Evolutionary conservation across 1,140 invertebrate species (phyloP).

Genomic region (Drosophila murphyi): DNA sequence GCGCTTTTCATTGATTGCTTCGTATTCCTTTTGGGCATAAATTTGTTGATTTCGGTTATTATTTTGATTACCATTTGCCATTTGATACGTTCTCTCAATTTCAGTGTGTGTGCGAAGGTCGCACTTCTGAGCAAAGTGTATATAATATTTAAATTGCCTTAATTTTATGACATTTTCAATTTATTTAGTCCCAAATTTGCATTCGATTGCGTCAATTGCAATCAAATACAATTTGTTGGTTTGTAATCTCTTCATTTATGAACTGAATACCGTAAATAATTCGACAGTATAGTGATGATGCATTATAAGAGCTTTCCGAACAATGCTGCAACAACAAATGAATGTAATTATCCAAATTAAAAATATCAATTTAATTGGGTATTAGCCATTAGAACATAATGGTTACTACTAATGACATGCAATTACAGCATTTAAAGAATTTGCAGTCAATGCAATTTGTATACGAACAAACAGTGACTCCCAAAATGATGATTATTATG

Average conservation of each 20-base stretch:
- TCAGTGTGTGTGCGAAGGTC: no score
- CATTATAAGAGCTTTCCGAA: no score
- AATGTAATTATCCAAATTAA: not conserved
- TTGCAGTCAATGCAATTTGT: not conserved
- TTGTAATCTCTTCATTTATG: not conserved
- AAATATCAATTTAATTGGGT: no score
- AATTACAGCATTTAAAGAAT: not conserved
- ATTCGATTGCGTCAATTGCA: constrained; percentile 5
- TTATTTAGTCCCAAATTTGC: constrained; percentile 4
- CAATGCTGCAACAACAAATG: not conserved
- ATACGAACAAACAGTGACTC: no score
- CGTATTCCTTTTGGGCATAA: constrained; percentile 26
- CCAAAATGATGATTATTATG: no score
- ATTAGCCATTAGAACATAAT: not conserved
- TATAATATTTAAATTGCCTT: not conserved
- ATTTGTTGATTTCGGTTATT: constrained; percentile 33
- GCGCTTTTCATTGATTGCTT: constrained; percentile 30
- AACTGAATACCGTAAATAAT: not conserved
- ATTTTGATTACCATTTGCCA: constrained; percentile 27
- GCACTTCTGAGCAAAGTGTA: not conserved
- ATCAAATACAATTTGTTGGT: not conserved
- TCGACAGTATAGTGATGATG: not conserved
- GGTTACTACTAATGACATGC: not conserved
- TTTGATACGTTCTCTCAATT: not conserved
- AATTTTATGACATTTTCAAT: not conserved